Base-by-base conservation (phyloP, 2,113 vertebrate genomes). In the Halcyon senegalensis region DNA sequence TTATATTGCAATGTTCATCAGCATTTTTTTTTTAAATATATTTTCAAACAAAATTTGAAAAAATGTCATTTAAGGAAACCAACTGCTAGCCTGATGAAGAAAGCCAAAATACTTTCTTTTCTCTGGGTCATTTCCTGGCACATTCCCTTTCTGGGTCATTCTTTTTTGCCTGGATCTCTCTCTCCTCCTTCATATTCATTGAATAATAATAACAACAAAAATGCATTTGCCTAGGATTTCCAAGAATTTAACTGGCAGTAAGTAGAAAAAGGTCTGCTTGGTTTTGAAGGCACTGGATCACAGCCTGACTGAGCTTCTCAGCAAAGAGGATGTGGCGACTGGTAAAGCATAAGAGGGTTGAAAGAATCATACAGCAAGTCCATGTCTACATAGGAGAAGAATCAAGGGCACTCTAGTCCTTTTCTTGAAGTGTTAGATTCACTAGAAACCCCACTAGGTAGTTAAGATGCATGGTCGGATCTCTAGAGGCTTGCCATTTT, bases 121-220 rank as follows among this genome's bases (percentile, higher is more conserved):
- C 19, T 72, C 37, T 84, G 73, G 81, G 77, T 93, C 46, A 60
- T 75, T 97, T 89, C 56, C 66, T 95, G 89, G 66, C 87, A 87
- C 56, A 21, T 91, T 91, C 62, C 7, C 73, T 87, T 91, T 81
- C 60, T 89, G 69, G 80, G 87, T 87, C 73, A 68, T 75, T 80
- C 19, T 67, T 84, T 93, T 92, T 90, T 68, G 46, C 67, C 23
- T 88, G 35, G 75, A 39, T 90, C 27, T 63, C 30, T 60, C 18
- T 75, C 13, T 58, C 27, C 37, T 55, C 30, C 48, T 89, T 89
- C 53, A 11, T 79, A 88, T 72, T 87, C 2, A 64, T 79, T 94
- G 87, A 90, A 74, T 51, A 75, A 74, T 89, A 91, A 75, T 51
- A 81, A 77, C 11, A 86, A 60, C 11, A 89, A n/a, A 92, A 94